Base-by-base conservation (phyloP, 2,797 vertebrate genomes). In the Thamnophis elegans region DNA sequence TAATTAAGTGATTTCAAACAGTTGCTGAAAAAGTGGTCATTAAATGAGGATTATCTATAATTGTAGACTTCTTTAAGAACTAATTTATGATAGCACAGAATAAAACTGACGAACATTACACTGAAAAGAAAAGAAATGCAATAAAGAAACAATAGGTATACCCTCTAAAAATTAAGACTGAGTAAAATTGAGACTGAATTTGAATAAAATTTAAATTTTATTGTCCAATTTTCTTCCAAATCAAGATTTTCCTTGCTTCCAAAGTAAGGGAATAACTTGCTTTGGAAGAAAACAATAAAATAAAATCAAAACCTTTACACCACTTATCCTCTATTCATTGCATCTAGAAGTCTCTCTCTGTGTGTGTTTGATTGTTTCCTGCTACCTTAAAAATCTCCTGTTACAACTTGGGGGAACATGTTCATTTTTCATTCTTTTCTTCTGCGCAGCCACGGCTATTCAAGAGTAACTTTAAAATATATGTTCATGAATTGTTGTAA, bases 401-500 rank as follows among this genome's bases (percentile, higher is more conserved):
- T 42, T 82, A 47, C 9, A 82, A 11, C 4, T 11, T 82, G 73
- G 20, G 36, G 9, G 32, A 18, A 36, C 32, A 42, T 3, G 16
- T 22, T 82, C 36, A 82, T 22, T 42, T 42, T 42, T 47, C 36
- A 42, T 47, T 47, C 36, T 82, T 42, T 82, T 82, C 73, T 82
- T 82, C 13, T 4, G 8, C 68, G 78, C 36, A 82, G 36, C 36
- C 20, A 22, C 20, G 22, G 36, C 73, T 73, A n/a, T 36, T 73
- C 65, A 73, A 73, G 13, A 14, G n/a, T 32, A 73, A 5, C n/a
- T 73, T 36, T 14, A 65, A 65, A 65, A 65, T n/a, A 65, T 36
- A 18, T 73, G 65, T 6, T 82, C 73, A 25, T 20, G 97, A 97
- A 97, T 95, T 94, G 92, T 96, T 97, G 93, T 91, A 96, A 90